phyloP scores from a whole-genome alignment of 2,797 vertebrate species.

The Anableps anableps region DNA sequence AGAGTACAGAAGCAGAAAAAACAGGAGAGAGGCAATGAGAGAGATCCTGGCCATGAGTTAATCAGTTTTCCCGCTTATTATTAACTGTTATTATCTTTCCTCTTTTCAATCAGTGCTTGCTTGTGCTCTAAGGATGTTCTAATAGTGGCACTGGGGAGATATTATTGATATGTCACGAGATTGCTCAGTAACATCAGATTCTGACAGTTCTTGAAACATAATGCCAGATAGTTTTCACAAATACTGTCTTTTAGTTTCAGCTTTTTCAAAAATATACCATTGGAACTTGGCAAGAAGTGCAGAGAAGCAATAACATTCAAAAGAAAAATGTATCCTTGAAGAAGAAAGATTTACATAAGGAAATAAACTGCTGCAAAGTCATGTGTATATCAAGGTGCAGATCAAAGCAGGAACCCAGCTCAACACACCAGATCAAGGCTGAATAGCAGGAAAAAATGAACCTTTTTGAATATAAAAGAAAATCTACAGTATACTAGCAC shows the following conservation, averaged over 20 bases:
- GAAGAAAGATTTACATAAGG: constrained; percentile 3
- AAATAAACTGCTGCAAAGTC: neutral
- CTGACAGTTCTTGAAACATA: constrained; percentile 65
- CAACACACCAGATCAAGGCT: neutral
- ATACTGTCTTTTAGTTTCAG: constrained; percentile 42
- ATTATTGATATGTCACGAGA: constrained; percentile 74
- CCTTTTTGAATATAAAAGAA: neutral
- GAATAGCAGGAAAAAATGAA: neutral
- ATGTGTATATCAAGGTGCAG: constrained; percentile 6
- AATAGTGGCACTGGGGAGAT: constrained; percentile 71
- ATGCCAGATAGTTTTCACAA: constrained; percentile 55
- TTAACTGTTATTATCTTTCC: constrained; percentile 79
- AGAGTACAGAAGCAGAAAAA: constrained; percentile 30
- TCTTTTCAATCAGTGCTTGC: constrained; percentile 80
- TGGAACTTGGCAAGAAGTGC: constrained; percentile 17
- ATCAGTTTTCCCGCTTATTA: constrained; percentile 76
- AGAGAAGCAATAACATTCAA: constrained; percentile 10
- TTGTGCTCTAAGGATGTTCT: constrained; percentile 77
- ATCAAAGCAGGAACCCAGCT: neutral
- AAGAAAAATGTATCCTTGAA: constrained; percentile 17
- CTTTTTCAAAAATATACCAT: constrained; percentile 19
- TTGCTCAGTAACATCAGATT: constrained; percentile 64
- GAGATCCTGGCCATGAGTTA: constrained; percentile 65
- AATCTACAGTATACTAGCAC: neutral
- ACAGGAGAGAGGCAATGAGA: constrained; percentile 38